A percentile compares a stretch with the other conserved stretches of the same genome.
phyloP scores from a whole-genome alignment of 2,888 invertebrate species.

The Eupithecia dodoneata region DNA sequence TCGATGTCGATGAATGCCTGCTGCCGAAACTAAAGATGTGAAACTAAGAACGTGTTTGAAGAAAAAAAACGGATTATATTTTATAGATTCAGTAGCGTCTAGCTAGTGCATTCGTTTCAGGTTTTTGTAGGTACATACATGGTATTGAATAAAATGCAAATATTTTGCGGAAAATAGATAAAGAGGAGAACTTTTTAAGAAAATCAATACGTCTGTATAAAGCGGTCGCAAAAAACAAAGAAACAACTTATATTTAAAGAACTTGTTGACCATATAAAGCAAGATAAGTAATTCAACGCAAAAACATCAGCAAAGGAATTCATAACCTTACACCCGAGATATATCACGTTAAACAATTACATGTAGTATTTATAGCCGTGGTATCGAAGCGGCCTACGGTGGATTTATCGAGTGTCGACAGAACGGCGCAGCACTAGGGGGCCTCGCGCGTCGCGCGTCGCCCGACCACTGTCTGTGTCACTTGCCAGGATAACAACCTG shows the following conservation, averaged over 20 bases:
- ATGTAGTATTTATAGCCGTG: constrained; percentile 42
- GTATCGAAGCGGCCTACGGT: constrained; percentile 36
- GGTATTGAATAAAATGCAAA: background rate
- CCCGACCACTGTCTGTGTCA: constrained; percentile 36
- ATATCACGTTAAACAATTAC: constrained; percentile 38
- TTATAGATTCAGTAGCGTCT: background rate
- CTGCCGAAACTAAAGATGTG: background rate
- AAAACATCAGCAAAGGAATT: constrained; percentile 32
- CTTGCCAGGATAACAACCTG: constrained; percentile 13
- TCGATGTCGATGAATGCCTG: constrained; percentile 39
- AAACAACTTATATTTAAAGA: background rate
- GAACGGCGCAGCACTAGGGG: constrained; percentile 80
- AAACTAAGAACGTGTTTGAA: background rate
- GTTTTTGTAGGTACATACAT: background rate
- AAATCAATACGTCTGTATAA: background rate
- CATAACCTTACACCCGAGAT: constrained; percentile 50
- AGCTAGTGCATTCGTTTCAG: background rate
- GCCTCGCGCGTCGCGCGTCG: constrained; percentile 80
- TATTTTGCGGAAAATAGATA: background rate
- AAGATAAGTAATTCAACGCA: constrained; percentile 6
- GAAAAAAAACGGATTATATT: background rate
- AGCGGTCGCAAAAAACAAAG: background rate
- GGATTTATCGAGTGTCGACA: constrained; percentile 79
- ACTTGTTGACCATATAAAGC: background rate
- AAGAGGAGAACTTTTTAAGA: background rate